Percentiles rank a stretch among this genome's conserved stretches.
phyloP scores from a whole-genome alignment of 1,140 invertebrate species.

The Psix sp. region DNA sequence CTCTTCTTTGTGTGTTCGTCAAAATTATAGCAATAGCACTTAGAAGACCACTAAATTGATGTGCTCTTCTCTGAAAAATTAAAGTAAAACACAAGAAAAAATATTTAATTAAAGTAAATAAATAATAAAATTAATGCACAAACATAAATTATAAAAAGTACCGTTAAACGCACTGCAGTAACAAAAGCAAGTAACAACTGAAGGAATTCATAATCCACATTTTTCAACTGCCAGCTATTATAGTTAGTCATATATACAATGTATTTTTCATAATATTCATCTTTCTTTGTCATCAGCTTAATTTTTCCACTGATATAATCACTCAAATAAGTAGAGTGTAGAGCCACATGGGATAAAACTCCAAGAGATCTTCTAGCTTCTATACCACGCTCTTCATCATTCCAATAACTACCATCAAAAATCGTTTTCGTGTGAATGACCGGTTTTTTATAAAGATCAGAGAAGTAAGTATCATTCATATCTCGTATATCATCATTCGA shows the following conservation, averaged over 20 bases:
- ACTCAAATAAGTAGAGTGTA: constrained; percentile 66
- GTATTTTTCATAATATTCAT: constrained; percentile 64
- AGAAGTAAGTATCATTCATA: constrained; percentile 74
- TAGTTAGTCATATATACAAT: constrained; percentile 68
- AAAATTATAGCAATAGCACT: constrained; percentile 66
- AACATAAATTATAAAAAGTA: constrained; percentile 17
- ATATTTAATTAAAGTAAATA: too few relatives aligned
- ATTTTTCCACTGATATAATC: constrained; percentile 70
- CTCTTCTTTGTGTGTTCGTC: constrained; percentile 63
- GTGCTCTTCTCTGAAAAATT: constrained; percentile 69
- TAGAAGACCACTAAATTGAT: constrained; percentile 74
- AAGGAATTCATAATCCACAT: constrained; percentile 67
- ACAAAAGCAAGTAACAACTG: constrained; percentile 69
- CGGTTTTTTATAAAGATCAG: constrained; percentile 65
- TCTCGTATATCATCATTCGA: constrained; percentile 74
- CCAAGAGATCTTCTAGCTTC: constrained; percentile 70
- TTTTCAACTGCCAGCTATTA: constrained; percentile 64
- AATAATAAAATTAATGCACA: constrained; percentile 11
- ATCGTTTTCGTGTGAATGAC: constrained; percentile 64
- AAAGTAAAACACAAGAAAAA: constrained; percentile 7
- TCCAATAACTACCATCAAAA: constrained; percentile 67
- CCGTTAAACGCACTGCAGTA: constrained; percentile 58
- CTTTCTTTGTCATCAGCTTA: constrained; percentile 47
- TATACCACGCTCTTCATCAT: constrained; percentile 70
- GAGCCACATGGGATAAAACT: constrained; percentile 62